These are phyloP conservation scores for Apodemus agrarius DNA, from an alignment of 2,797 vertebrate species.

Conservation along the genomic window DNA sequence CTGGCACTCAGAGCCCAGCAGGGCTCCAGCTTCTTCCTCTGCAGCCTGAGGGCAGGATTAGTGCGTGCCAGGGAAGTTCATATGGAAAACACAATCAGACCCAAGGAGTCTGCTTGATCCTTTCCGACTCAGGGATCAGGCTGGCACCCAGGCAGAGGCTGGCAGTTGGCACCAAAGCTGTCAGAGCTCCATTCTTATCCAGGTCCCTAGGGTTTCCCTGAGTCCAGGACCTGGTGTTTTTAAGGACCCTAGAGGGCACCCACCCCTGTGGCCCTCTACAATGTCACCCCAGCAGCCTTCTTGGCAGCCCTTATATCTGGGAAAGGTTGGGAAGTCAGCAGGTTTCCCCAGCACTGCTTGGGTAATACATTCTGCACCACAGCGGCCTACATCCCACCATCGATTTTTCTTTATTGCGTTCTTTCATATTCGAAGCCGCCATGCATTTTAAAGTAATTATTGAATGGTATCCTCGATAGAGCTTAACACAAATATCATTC, in stretches of 20 bases:
- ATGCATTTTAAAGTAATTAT: constrained; percentile 87
- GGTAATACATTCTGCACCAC: constrained; percentile 60
- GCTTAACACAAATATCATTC: constrained; percentile 85
- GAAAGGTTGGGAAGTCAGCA: neutral
- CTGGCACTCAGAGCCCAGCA: neutral
- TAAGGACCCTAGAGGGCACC: neutral
- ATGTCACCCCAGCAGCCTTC: neutral
- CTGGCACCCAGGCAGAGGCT: accelerated
- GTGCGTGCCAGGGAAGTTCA: neutral
- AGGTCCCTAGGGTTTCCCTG: neutral
- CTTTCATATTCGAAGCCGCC: constrained; percentile 82
- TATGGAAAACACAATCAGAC: neutral
- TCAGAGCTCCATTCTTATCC: neutral
- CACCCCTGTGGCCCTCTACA: neutral
- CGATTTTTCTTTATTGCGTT: constrained; percentile 82
- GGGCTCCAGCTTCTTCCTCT: neutral
- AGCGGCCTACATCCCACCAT: constrained; percentile 73
- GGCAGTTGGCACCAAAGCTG: neutral
- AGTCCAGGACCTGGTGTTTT: neutral
- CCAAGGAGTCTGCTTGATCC: neutral
- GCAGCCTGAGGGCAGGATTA: neutral
- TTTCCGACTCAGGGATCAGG: neutral
- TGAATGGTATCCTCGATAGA: constrained; percentile 80
- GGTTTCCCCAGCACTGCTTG: neutral
- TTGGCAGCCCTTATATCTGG: neutral